Percentiles rank a stretch among this genome's conserved stretches.
Evolutionary conservation across 2,113 vertebrate species (phyloP).

Genomic region (Brachionichthys hirsutus): DNA sequence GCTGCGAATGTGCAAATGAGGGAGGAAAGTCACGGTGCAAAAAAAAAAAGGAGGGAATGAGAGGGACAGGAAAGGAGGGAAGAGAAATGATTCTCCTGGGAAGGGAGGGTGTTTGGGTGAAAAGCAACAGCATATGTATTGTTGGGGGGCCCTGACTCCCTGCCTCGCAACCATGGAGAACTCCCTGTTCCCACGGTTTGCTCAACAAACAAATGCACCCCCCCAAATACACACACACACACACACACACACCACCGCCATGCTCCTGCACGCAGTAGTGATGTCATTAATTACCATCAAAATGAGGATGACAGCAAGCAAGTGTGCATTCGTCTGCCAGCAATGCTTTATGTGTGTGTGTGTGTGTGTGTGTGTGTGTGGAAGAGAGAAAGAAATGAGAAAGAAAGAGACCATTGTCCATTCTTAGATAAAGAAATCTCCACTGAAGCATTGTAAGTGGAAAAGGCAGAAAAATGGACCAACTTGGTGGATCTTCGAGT

Average conservation of each 20-base stretch:
- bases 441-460: constrained; percentile 92
- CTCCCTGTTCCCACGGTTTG: constrained; percentile 82
- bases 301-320: constrained; percentile 79
- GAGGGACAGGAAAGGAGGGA: constrained; percentile 47
- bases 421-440: constrained; percentile 91
- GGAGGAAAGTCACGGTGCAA: constrained; percentile 39
- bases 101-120: constrained; percentile 80
- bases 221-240: constrained; percentile 33
- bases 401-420: constrained; percentile 79
- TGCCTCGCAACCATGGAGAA: constrained; percentile 81
- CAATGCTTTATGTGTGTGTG: constrained; percentile 45
- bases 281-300: constrained; percentile 87
- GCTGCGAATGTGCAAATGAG: constrained; percentile 39
- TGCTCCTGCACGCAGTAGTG: constrained; percentile 70
- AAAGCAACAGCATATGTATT: constrained; percentile 80
- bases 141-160: constrained; percentile 79
- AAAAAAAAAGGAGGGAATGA: constrained; percentile 51
- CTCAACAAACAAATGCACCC: constrained; percentile 78
- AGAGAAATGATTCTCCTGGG: constrained; percentile 65
- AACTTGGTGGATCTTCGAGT: constrained; percentile 77
- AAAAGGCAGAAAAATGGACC: constrained; percentile 85
- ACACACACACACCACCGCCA: constrained; percentile 37
- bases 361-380: constrained; percentile 39
- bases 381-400: constrained; percentile 19
- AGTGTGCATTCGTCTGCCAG: constrained; percentile 68